phyloP scores from a whole-genome alignment of 2,888 invertebrate genomes.

The Monoplex corrugatus region DNA sequence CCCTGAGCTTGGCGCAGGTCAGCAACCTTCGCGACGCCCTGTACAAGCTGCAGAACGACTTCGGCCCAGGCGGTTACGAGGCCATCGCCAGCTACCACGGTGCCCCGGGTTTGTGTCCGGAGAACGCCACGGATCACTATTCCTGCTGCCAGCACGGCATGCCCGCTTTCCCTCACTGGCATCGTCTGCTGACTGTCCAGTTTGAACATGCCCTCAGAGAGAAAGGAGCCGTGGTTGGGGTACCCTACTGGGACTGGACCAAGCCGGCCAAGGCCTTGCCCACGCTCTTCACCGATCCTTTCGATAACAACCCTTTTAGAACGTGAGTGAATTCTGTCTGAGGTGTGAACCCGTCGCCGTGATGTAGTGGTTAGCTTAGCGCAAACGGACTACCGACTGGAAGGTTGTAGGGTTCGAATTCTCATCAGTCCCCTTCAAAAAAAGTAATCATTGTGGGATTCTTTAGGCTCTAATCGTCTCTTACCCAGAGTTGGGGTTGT shows the following conservation, averaged over 20 bases:
- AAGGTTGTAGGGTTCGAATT: too few species aligned
- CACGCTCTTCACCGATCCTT: conserved; percentile 40
- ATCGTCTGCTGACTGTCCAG: conserved; percentile 60
- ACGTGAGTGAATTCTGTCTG: conserved; percentile 43
- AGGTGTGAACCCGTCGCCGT: too few species aligned
- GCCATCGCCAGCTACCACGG: conserved; percentile 63
- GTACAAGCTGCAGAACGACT: conserved; percentile 59
- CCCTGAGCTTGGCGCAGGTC: conserved; percentile 44
- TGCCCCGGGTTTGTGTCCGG: conserved; percentile 56
- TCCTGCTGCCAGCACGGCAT: conserved; percentile 62
- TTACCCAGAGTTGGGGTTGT: too few species aligned
- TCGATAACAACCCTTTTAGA: conserved; percentile 45
- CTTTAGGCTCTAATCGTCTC: too few species aligned
- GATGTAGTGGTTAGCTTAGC: too few species aligned
- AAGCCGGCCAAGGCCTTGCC: conserved; percentile 49
- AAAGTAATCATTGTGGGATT: too few species aligned
- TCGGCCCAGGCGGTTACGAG: conserved; percentile 58
- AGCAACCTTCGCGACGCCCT: conserved; percentile 57
- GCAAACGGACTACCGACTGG: too few species aligned
- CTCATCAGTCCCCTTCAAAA: too few species aligned
- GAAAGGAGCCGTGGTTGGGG: conserved; percentile 45
- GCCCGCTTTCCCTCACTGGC: conserved; percentile 64
- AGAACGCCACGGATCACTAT: conserved; percentile 48
- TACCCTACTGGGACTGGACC: conserved; percentile 62
- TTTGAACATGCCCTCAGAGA: conserved; percentile 53